A percentile compares a stretch with the other conserved stretches of the same genome.
Evolutionary conservation across 2,797 vertebrate species (phyloP).

Genomic region (Sebastes trivittatus): DNA sequence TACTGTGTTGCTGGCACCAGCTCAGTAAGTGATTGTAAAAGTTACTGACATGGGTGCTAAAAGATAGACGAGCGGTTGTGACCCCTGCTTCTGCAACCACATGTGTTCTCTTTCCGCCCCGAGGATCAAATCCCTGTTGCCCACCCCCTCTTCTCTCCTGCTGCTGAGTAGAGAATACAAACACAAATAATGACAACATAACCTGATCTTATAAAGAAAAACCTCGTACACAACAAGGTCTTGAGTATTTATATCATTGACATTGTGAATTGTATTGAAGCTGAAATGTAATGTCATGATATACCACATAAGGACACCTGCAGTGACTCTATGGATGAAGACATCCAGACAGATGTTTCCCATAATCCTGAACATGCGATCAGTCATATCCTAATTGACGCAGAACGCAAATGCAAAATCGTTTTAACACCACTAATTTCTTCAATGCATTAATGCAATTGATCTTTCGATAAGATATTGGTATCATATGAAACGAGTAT

Average conservation of each 20-base stretch:
- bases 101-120: conserved; percentile 58
- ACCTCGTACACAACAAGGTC: neutral
- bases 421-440: too few relatives aligned
- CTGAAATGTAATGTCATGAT: neutral
- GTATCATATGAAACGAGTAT: too few relatives aligned
- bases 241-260: neutral
- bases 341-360: neutral
- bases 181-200: neutral
- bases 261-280: neutral
- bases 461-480: too few relatives aligned
- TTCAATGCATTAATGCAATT: too few relatives aligned
- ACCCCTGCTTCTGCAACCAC: conserved; percentile 53
- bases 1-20: conserved; percentile 39
- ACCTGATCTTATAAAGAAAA: neutral
- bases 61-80: conserved; percentile 48
- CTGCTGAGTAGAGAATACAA: conserved; percentile 20
- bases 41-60: conserved; percentile 59
- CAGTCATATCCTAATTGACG: neutral
- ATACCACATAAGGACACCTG: neutral
- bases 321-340: neutral
- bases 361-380: neutral
- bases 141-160: conserved; percentile 1
- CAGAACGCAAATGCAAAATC: too few relatives aligned
- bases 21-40: conserved; percentile 62
- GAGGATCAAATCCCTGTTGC: conserved; percentile 46